Base-by-base conservation (phyloP, 2,113 vertebrate genomes). In the Lota lota region DNA sequence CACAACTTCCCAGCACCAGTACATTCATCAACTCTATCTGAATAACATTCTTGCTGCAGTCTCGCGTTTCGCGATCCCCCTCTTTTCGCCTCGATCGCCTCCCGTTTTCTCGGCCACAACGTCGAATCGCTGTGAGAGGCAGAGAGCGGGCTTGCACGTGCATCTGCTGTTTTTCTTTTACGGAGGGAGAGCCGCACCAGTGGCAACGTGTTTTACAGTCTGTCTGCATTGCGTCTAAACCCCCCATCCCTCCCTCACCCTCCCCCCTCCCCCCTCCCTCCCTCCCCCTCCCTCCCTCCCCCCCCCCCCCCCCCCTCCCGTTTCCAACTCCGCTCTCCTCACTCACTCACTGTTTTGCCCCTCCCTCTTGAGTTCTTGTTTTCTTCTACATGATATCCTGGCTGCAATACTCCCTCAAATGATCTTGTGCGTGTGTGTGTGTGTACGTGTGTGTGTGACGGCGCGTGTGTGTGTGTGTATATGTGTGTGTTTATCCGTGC, bases 151-250 rank as follows among this genome's bases (percentile, higher is more conserved):
- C n/a, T n/a, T n/a, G n/a, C n/a, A n/a, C n/a, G 63, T 70, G 28
- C 18, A 36, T 61, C 61, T 53, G 66, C 28, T 59, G 74, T 63
- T 64, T 72, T 70, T 61, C 72, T 69, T 76, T 61, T 67, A 66
- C 54, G 73, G 70, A 69, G 79, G 75, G 7, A 14, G 51, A 14
- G 28, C 28, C 28, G 78, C 74, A 79, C 76, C 71, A 73, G 78
- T 63, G 66, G 80, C 68, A 72, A 72, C 78, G 79, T 80, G 68
- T 81, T 83, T 83, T 84, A 88, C 87, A 87, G 89, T 83, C 75
- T 88, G 90, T 88, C 91, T 92, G 91, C 91, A 92, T 90, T 93
- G 91, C 91, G 91, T 91, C 90, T 88, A 85, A 87, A 5, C 79
- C 77, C 83, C 86, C 78, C 73, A n/a, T 40, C 54, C 28, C 68